These are phyloP conservation scores for Lasioglossum malachurum DNA, from an alignment of 2,888 invertebrate genomes.

Conservation along the genomic window DNA sequence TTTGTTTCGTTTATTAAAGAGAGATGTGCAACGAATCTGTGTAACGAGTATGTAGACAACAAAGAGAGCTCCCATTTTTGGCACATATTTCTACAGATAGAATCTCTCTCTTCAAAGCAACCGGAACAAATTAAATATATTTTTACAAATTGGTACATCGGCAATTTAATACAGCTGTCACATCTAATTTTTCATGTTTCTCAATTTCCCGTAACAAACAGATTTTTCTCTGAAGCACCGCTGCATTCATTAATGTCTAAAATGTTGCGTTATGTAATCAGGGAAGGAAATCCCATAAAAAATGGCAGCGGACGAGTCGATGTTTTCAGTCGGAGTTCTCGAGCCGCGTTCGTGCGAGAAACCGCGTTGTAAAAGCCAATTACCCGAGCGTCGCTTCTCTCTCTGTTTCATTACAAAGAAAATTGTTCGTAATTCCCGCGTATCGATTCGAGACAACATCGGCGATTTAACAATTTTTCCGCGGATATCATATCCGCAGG, in stretches of 20 bases:
- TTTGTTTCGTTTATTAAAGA: neutral
- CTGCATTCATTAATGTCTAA: too few relatives aligned
- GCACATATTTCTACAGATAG: neutral
- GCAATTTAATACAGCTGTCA: too few relatives aligned
- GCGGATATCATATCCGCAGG: neutral
- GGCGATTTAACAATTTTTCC: conserved; percentile 7
- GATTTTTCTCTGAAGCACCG: too few relatives aligned
- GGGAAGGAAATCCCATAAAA: neutral
- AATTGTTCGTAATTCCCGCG: neutral
- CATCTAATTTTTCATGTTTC: too few relatives aligned
- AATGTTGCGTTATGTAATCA: too few relatives aligned
- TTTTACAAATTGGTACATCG: neutral
- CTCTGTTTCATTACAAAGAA: neutral
- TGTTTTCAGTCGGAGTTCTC: neutral
- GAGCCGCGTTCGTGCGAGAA: neutral
- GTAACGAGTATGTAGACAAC: neutral
- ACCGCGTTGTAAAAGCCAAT: neutral
- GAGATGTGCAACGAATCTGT: neutral
- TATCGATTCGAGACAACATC: neutral
- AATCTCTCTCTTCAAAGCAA: neutral
- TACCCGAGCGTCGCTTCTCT: neutral
- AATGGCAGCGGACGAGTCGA: neutral
- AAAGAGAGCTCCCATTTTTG: neutral
- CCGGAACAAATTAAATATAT: neutral
- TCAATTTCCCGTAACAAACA: too few relatives aligned